Base-by-base conservation (phyloP, 2,888 invertebrate species). In the Drosophila robusta region DNA sequence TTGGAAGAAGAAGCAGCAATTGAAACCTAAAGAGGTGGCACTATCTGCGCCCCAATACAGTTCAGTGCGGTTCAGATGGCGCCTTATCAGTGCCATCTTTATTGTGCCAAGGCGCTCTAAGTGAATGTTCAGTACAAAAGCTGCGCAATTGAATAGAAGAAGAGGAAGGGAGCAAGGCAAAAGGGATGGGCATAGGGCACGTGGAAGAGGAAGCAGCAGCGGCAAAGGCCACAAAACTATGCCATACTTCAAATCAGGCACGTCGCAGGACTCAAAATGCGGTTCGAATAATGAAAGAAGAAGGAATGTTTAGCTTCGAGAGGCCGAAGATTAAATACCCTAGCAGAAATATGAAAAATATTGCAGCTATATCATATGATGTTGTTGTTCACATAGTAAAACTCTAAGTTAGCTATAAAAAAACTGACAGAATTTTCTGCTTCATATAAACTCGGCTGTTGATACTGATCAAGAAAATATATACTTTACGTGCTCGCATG, bases 41-140 rank as follows among this genome's bases (percentile, higher is more conserved):
- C 44, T 52, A 69, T 62, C 63, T 46, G 44, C 45, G 34, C 9
- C 47, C 14, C 60, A 32, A 41, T 9, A 11, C 16, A 29, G n/a
- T 6, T 44, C 49, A 49, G 42, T 46, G 36, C 26, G 7, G 52
- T 54, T 67, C 14, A 36, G 52, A 39, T 51, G 9, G 49, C 32
- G 56, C 47, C 47, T 70, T 77, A 76, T 76, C 76, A 76, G 56
- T 73, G 69, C 32, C 76, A 76, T 76, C 76, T 76, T 73, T 70
- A 76, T 66, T 76, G 57, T 63, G 60, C 57, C 75, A 75, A 67
- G 75, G 75, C 76, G 52, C 58, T 71, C 61, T 75, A 70, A 66
- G 77, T 70, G 75, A 75, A 75, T 66, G 49, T 54, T 55, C 38
- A 45, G 44, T 54, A 66, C 29, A 65, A 65, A 41, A 44, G 63